A percentile compares a stretch with the other conserved stretches of the same genome.
phyloP scores from a whole-genome alignment of 1,140 invertebrate species.

The Drosophila subobscura region DNA sequence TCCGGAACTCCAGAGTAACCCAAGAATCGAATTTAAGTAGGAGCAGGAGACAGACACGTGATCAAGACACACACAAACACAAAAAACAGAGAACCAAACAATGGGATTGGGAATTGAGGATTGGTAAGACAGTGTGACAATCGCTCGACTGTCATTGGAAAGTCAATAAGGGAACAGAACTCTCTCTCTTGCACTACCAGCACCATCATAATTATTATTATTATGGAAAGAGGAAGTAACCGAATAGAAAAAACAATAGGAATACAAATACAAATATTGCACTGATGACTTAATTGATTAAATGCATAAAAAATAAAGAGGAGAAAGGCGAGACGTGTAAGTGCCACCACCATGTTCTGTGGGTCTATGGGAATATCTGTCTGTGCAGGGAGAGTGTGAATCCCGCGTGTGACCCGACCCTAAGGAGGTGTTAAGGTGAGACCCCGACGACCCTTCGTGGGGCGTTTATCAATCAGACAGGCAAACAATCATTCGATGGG shows the following conservation, averaged over 20 bases:
- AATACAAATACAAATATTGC: conserved; percentile 53
- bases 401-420: conserved; percentile 51
- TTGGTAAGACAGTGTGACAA: conserved; percentile 59
- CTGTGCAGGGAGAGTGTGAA: conserved; percentile 30
- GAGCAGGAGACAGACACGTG: conserved; percentile 55
- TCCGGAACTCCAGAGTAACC: conserved; percentile 12
- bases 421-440: conserved; percentile 58
- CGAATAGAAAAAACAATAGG: conserved; percentile 33
- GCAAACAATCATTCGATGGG: conserved; percentile 35
- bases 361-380: conserved; percentile 40
- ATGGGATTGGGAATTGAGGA: conserved; percentile 60
- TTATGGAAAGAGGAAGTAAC: conserved; percentile 5
- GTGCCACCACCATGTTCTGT: conserved; percentile 36
- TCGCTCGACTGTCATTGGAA: conserved; percentile 42
- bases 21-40: conserved; percentile 7
- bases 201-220: conserved; percentile 4
- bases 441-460: conserved; percentile 16
- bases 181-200: background rate
- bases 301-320: conserved; percentile 53
- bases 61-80: conserved; percentile 38
- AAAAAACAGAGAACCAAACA: conserved; percentile 34
- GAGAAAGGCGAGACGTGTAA: conserved; percentile 32
- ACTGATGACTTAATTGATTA: conserved; percentile 64
- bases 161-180: conserved; percentile 42
- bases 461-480: conserved; percentile 39